Evolutionary conservation across 1,140 invertebrate genomes (phyloP), one percentile per base, ranked within the genome.

Genomic region (Ceratitis capitata): DNA sequence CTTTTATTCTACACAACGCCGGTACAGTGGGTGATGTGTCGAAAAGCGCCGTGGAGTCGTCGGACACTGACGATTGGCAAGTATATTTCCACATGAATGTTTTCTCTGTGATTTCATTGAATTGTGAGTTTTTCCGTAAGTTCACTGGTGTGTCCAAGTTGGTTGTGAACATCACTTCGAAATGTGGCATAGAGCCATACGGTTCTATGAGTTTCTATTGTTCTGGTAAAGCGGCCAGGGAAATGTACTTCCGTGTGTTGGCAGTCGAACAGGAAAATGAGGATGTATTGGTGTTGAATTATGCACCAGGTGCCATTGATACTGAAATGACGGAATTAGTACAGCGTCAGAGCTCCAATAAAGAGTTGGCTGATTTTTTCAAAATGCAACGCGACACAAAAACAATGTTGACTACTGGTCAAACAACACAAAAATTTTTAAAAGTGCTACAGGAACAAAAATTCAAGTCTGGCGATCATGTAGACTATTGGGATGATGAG

Each of bases 271-370:
- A 92, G 85, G 14, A 87, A 0, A 16, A 85, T 0, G 94, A 96
- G 87, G 89, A 94, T 32, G 92, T 98, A 0, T 93, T 95, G 85
- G 95, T 99, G 12, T 91, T 99, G 3, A 98, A 96, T 92, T 99
- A 99, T 93, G 96, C 98, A 5, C 98, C 98, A 0, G 98, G 98
- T 35, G 97, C 98, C 4, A 96, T 99, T 3, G 94, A 97, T 86
- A 99, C 98, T 0, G 95, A 97, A 78, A 99, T 99, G 97, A 95
- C 96, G 53, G 90, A 94, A n/a, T 92, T 93, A 87, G 93, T 97
- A 35, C 92, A 94, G 49, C 92, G 93, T 6, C 92, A 94, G 69
- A 91, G 94, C 0, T 92, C 93, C 10, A 95, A 96, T 92, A 86
- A 91, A 0, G 94, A 94, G 64, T 86, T 95, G 9, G 94, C 93